Base-by-base conservation (phyloP, 2,113 vertebrate species). In the Marmota flaviventris region DNA sequence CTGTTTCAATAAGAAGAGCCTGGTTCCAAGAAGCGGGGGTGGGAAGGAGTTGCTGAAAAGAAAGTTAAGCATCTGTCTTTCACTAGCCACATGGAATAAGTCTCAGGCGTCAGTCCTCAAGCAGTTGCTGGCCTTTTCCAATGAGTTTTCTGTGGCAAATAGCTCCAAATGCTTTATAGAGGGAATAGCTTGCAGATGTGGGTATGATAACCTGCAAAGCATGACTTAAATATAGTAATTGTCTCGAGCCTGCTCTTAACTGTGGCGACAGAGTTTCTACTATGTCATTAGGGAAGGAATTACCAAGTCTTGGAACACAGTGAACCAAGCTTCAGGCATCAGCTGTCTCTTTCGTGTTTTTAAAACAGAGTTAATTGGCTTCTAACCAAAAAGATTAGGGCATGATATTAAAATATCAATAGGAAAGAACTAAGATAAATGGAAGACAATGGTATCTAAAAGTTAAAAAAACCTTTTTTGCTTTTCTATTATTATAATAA, bases 201-300 rank as follows among this genome's bases (percentile, higher is more conserved):
- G 89, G 73, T 83, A 97, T 88, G 97, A 97, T 97, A 97, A 98
- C 95, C 97, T 98, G 97, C 89, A 96, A 89, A 97, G 89, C 89
- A 91, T 0, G 37, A 65, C 93, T 98, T 98, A 98, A 98, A 95
- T 95, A 97, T 65, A 97, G 97, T 98, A 97, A 98, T 97, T 97
- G 97, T 97, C 97, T 98, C 76, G 78, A 98, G 96, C 87, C 97
- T 96, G 92, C 92, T 97, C 95, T 98, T 98, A 98, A 94, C 97
- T 95, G 92, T 96, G 98, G 98, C 76, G 95, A 98, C 98, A 98
- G 97, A 76, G 89, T 97, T 96, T 96, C 97, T 97, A 95, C 97
- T 94, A 89, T 98, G 97, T 98, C 97, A 98, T 98, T 98, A 98
- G 77, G 81, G 93, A 81, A 98, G 77, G 96, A 98, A 97, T 98